These are phyloP conservation scores for Eucidaris tribuloides DNA, from an alignment of 35 echinoderm and acorn worm genomes.

Conservation along the genomic window DNA sequence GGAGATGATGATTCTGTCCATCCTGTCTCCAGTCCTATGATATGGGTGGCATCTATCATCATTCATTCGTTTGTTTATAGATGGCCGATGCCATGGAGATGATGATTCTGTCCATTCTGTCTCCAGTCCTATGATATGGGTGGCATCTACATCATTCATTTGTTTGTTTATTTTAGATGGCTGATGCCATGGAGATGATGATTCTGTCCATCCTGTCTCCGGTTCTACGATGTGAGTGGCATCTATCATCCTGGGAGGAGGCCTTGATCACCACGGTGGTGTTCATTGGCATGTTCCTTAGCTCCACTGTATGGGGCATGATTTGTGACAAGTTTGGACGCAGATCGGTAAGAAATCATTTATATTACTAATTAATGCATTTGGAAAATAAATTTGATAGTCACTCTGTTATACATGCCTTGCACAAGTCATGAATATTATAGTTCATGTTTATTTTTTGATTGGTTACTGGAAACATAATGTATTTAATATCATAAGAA, in stretches of 20 bases:
- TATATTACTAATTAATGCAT: too few relatives aligned
- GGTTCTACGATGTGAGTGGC: conserved; percentile 81
- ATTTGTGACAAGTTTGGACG: conserved; percentile 96
- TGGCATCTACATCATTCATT: not conserved
- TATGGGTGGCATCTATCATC: conserved; percentile 70
- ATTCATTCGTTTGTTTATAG: conserved; percentile 8
- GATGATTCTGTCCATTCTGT: not conserved
- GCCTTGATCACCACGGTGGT: conserved; percentile 94
- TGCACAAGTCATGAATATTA: too few relatives aligned
- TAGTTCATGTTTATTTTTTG: too few relatives aligned
- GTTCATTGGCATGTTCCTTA: conserved; percentile 92
- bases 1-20: conserved; percentile 98
- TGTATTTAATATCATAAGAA: too few relatives aligned
- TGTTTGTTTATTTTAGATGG: conserved; percentile 60
- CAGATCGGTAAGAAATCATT: conserved; percentile 75
- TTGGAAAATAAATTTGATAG: too few relatives aligned
- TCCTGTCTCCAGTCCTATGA: conserved; percentile 78
- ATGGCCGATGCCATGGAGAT: conserved; percentile 99
- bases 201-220: conserved; percentile 87
- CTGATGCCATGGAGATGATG: conserved; percentile 99
- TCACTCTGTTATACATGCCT: too few relatives aligned
- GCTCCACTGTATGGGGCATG: conserved; percentile 94
- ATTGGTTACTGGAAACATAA: too few relatives aligned
- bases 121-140: not conserved
- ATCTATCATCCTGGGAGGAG: conserved; percentile 65